Conservation (phyloP, 2,888 invertebrate genomes). For the Cylindroiulus punctatus region DNA sequence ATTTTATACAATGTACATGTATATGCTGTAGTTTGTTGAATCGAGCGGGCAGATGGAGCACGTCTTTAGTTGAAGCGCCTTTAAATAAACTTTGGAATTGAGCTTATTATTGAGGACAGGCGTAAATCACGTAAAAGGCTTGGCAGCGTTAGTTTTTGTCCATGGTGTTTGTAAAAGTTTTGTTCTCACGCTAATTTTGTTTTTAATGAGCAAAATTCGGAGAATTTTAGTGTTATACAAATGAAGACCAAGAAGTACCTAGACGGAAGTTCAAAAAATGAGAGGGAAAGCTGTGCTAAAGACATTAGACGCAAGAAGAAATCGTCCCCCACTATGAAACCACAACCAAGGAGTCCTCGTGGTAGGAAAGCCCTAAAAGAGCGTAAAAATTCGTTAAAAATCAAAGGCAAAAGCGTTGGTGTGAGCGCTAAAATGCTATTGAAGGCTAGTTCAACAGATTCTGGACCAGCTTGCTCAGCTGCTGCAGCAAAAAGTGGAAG, state of each 20-base stretch:
- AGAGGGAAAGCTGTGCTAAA: not conserved
- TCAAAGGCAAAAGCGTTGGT: not conserved
- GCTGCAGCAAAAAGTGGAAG: not conserved
- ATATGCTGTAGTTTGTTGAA: no score
- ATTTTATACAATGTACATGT: no score
- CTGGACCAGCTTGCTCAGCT: not conserved
- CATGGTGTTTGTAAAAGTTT: not conserved
- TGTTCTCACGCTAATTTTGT: not conserved
- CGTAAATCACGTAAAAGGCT: constrained; percentile 6
- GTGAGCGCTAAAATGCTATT: not conserved
- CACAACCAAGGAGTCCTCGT: not conserved
- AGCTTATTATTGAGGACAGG: not conserved
- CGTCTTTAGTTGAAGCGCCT: constrained; percentile 10
- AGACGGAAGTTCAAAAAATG: not conserved
- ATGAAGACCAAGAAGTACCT: not conserved
- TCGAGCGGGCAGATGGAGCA: not conserved
- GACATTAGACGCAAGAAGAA: not conserved
- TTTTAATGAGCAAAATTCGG: not conserved
- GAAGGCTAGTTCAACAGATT: not conserved
- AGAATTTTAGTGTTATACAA: not conserved
- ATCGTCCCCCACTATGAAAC: not conserved
- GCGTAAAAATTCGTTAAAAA: not conserved
- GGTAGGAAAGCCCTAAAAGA: not conserved
- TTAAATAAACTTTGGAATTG: not conserved
- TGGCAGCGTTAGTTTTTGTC: not conserved